phyloP scores from a whole-genome alignment of 2,797 vertebrate species.

The Ctenosaura bakeri region DNA sequence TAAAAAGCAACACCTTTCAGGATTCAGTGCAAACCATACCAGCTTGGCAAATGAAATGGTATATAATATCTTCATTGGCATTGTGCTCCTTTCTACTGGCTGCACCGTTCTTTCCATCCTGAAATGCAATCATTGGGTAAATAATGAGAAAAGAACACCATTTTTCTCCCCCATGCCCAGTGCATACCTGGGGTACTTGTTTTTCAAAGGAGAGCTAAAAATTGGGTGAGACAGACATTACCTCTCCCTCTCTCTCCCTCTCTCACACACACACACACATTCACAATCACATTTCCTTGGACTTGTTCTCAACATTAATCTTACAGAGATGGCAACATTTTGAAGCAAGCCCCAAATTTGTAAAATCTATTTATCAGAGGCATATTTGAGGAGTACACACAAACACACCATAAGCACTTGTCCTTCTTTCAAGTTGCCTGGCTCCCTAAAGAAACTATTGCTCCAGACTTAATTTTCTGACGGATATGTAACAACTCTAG shows the following conservation, averaged over 20 bases:
- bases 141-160: too few species aligned
- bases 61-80: neutral
- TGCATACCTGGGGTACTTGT: too few species aligned
- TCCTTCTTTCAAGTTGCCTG: neutral
- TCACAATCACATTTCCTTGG: neutral
- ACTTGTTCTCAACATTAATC: neutral
- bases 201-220: too few species aligned
- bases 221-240: too few species aligned
- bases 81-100: neutral
- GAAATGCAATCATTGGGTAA: neutral
- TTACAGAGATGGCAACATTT: neutral
- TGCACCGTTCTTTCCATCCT: neutral
- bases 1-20: neutral
- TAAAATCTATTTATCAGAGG: neutral
- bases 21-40: neutral
- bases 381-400: too few species aligned
- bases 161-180: too few species aligned
- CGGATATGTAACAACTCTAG: too few species aligned
- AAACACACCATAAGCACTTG: neutral
- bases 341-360: neutral
- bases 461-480: too few species aligned
- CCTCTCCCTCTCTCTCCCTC: too few species aligned
- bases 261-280: neutral
- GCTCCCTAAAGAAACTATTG: neutral
- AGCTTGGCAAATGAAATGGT: neutral